phyloP scores from a whole-genome alignment of 2,797 vertebrate species.

The Mycteria americana region DNA sequence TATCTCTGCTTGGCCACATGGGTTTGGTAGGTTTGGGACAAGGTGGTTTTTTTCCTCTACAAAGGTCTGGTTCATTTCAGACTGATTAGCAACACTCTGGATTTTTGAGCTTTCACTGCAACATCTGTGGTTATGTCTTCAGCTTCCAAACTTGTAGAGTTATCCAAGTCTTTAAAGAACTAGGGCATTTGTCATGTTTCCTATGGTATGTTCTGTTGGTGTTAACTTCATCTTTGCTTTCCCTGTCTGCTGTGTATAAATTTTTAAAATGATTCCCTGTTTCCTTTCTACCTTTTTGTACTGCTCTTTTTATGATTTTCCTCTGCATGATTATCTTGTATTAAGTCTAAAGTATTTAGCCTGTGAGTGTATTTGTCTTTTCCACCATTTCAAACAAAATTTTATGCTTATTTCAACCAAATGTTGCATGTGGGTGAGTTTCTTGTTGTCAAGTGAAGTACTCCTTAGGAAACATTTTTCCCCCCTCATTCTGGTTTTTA shows the following conservation, averaged over 20 bases:
- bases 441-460: not conserved
- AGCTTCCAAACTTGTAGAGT: not conserved
- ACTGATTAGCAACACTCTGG: not conserved
- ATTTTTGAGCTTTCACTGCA: not conserved
- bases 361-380: not conserved
- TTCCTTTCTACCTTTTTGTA: not conserved
- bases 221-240: not conserved
- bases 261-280: not conserved
- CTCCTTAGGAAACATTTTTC: not conserved
- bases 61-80: not conserved
- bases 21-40: not conserved
- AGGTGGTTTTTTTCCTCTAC: not conserved
- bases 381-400: not conserved
- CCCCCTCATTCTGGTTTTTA: not conserved
- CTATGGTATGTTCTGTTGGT: not conserved
- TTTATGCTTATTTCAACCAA: not conserved
- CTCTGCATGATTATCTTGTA: not conserved
- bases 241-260: not conserved
- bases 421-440: not conserved
- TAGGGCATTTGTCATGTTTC: not conserved
- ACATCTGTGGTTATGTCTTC: not conserved
- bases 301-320: not conserved
- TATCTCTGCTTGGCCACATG: not conserved
- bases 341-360: not conserved
- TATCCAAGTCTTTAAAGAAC: not conserved